Conservation (phyloP, 2,113 vertebrate genomes). For the Regulus satrapa region DNA sequence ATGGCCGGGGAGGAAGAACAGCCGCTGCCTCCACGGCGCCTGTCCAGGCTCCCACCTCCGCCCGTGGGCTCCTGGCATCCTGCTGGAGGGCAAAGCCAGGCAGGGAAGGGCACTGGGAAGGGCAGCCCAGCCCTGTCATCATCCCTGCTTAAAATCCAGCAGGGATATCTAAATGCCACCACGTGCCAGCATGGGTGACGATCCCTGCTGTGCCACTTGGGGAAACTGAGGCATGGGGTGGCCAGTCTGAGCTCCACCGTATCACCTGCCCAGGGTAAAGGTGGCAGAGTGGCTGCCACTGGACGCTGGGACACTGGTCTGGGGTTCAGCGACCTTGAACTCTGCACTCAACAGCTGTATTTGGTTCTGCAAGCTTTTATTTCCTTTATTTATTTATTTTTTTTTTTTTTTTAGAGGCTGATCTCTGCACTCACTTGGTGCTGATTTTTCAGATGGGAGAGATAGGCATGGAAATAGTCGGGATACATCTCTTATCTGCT, state of each 20-base stretch:
- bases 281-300: not conserved
- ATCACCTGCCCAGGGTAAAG: not conserved
- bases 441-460: not conserved
- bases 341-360: not conserved
- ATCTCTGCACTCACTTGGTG: not conserved
- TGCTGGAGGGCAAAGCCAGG: not conserved
- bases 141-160: not conserved
- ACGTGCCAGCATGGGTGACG: accelerated
- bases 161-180: not conserved
- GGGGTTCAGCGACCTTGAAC: not conserved
- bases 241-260: not conserved
- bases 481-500: not conserved
- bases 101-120: not conserved
- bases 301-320: not conserved
- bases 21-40: not conserved
- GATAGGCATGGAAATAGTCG: not conserved
- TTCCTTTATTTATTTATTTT: no score
- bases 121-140: not conserved
- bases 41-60: not conserved
- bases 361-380: not conserved
- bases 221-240: not conserved
- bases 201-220: not conserved
- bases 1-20: not conserved
- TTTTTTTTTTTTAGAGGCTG: not conserved
- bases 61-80: not conserved